A percentile compares a stretch with the other conserved stretches of the same genome.
Evolutionary conservation across 2,113 vertebrate species (phyloP).

Genomic region (Colinus virginianus): DNA sequence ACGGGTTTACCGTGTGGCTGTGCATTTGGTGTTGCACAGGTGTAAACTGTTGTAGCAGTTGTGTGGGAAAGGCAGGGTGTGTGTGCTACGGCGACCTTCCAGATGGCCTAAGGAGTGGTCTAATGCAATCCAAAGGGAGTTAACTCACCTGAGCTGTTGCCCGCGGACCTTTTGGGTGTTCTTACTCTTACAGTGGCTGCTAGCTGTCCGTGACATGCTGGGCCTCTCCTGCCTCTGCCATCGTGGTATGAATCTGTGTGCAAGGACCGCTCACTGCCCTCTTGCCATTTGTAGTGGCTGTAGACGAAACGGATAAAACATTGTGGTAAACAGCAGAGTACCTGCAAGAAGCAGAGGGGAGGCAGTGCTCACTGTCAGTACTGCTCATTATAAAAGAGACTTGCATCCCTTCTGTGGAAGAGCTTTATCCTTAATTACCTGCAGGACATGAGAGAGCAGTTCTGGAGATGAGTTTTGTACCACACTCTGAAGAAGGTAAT

Average conservation of each 20-base stretch:
- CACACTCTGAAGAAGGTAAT: not conserved
- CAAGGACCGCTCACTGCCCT: not conserved
- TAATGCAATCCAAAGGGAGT: not conserved
- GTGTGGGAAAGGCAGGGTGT: not conserved
- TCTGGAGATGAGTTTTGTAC: not conserved
- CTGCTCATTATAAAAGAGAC: not conserved
- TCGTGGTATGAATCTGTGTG: not conserved
- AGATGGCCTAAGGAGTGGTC: not conserved
- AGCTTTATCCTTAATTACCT: not conserved
- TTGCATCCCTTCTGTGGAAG: not conserved
- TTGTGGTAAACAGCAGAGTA: no score
- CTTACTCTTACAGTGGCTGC: not conserved
- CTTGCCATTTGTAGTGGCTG: not conserved
- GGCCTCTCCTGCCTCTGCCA: no score
- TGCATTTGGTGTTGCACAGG: not conserved
- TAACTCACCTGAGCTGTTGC: not conserved
- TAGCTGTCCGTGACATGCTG: no score
- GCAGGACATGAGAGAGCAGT: not conserved
- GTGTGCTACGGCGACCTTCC: not conserved
- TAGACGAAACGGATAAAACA: not conserved
- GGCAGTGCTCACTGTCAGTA: not conserved
- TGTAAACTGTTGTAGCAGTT: rapidly evolving
- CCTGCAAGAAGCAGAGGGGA: not conserved
- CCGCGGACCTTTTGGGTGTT: not conserved
- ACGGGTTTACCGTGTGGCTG: not conserved